These are phyloP conservation scores for Sander vitreus DNA, from an alignment of 2,113 vertebrate species.

Conservation along the genomic window DNA sequence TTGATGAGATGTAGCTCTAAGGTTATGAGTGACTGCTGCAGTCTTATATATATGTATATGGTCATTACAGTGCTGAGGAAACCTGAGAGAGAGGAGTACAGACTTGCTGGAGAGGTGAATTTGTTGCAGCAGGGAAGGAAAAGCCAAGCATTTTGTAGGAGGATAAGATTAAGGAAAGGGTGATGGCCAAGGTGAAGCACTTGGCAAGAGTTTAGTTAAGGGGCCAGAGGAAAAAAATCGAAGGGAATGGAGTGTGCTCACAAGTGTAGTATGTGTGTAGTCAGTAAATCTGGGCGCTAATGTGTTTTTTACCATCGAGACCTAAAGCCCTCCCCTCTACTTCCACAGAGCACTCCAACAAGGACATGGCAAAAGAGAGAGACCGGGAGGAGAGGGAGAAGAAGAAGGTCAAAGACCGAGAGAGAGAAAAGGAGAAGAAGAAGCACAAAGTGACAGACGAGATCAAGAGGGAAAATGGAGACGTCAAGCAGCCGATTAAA, in stretches of 20 bases:
- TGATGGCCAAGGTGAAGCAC: constrained; percentile 31
- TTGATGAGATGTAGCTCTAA: constrained; percentile 7
- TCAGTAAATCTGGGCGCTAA: background rate
- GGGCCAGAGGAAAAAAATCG: background rate
- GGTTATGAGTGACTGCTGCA: constrained; percentile 26
- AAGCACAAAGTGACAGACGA: constrained; percentile 94
- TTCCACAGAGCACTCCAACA: constrained; percentile 87
- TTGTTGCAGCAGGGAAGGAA: constrained; percentile 7
- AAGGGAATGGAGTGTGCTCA: background rate
- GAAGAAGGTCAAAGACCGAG: constrained; percentile 83
- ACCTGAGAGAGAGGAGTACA: constrained; percentile 10
- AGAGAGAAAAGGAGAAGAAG: constrained; percentile 91
- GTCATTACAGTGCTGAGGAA: constrained; percentile 24
- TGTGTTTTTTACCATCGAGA: constrained; percentile 7
- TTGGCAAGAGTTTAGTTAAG: constrained; percentile 26
- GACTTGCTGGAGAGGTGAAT: background rate
- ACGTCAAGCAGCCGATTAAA: constrained; percentile 92
- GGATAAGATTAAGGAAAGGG: constrained; percentile 13
- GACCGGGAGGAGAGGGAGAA: constrained; percentile 70
- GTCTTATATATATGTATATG: background rate
- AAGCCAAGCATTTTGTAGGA: constrained; percentile 9
- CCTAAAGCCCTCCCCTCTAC: constrained; percentile 30
- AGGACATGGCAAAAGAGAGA: constrained; percentile 84
- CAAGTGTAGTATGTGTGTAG: background rate
- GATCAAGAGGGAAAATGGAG: constrained; percentile 96